A percentile compares a stretch with the other conserved stretches of the same genome.
phyloP scores from a whole-genome alignment of 2,797 vertebrate genomes.

The Pitangus sulphuratus region DNA sequence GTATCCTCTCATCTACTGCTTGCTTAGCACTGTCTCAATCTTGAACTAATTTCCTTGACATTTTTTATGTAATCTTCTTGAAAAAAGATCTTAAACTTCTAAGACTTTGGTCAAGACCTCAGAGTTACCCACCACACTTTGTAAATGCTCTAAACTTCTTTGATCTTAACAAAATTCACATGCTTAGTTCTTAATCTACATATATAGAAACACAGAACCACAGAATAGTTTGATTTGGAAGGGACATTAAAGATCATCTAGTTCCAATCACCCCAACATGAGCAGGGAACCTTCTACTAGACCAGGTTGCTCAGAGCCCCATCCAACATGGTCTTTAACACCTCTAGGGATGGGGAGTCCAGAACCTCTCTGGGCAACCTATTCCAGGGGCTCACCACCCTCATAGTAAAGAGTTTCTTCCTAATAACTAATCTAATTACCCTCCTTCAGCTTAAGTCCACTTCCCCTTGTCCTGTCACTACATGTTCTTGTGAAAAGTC shows the following conservation, averaged over 20 bases:
- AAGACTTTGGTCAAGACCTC: not conserved
- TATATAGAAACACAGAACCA: not conserved
- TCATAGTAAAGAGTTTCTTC: not conserved
- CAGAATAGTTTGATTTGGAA: not conserved
- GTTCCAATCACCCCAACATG: accelerated
- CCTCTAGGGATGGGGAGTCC: not conserved
- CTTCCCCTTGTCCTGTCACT: not conserved
- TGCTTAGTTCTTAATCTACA: not conserved
- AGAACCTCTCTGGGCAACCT: not conserved
- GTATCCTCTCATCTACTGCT: not conserved
- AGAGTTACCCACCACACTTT: not conserved
- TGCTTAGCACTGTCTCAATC: accelerated
- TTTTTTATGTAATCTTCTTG: not conserved
- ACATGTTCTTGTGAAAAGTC: not conserved
- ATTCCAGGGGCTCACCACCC: not conserved
- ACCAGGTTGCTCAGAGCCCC: not conserved
- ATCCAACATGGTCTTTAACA: not conserved
- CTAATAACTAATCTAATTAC: not conserved
- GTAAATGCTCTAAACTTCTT: not conserved
- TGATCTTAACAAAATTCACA: not conserved
- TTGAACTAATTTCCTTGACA: not conserved
- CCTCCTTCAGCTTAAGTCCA: not conserved
- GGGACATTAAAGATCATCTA: accelerated
- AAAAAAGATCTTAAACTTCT: not conserved
- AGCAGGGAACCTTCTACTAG: not conserved